These are phyloP conservation scores for Anguilla rostrata DNA, from an alignment of 2,113 vertebrate genomes.

Conservation along the genomic window DNA sequence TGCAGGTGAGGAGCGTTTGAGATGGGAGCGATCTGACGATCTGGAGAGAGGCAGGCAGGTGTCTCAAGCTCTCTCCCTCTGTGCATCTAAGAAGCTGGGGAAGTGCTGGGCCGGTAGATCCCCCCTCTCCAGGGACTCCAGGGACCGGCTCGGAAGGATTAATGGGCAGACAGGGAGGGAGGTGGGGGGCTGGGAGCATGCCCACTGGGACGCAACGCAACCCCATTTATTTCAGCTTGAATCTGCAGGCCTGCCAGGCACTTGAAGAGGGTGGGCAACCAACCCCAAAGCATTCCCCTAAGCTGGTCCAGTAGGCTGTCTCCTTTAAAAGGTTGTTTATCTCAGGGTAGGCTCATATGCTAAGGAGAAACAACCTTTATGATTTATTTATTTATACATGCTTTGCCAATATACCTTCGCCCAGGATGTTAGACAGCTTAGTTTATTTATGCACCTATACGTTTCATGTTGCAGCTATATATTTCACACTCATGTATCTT, in stretches of 20 bases:
- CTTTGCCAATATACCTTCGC: too few species aligned
- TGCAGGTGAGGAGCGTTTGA: not conserved
- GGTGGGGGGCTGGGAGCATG: not conserved
- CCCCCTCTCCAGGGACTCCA: not conserved
- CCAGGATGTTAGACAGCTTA: too few species aligned
- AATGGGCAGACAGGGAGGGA: not conserved
- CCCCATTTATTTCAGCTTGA: slow-evolving; percentile 2
- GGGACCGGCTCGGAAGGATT: slow-evolving; percentile 7
- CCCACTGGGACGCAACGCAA: not conserved
- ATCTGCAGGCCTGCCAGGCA: not conserved
- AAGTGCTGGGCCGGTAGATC: not conserved
- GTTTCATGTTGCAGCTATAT: not conserved
- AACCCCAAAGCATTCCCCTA: not conserved
- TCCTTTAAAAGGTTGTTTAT: not conserved
- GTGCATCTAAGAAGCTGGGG: not conserved
- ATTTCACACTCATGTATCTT: not conserved
- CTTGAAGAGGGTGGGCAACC: not conserved
- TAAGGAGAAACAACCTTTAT: not conserved
- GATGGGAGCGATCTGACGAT: not conserved
- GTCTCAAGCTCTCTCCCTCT: not conserved
- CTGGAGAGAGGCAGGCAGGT: not conserved
- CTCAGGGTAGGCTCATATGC: not conserved
- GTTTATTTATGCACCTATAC: too few species aligned
- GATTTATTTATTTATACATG: too few species aligned
- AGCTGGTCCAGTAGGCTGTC: not conserved